A percentile compares a stretch with the other conserved stretches of the same genome.
These are phyloP conservation scores for Leptosomus discolor DNA, from an alignment of 2,113 vertebrate species.

Conservation along the genomic window DNA sequence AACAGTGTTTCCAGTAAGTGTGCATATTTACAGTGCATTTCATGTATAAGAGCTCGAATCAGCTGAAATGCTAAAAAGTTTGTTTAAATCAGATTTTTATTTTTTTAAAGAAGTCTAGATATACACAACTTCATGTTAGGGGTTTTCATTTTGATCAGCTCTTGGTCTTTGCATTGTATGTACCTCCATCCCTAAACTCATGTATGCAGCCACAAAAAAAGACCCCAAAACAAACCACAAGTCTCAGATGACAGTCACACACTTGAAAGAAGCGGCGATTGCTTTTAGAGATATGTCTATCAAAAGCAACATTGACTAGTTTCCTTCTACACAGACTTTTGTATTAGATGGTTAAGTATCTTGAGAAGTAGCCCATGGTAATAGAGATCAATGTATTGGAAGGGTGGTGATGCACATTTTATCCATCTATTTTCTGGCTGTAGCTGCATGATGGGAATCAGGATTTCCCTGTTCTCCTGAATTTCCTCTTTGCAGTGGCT, in stretches of 20 bases:
- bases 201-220: neutral
- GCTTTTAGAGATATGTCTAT: neutral
- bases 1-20: neutral
- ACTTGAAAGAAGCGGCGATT: neutral
- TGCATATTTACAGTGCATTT: neutral
- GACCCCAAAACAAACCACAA: rapidly evolving
- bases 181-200: neutral
- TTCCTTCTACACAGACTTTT: neutral
- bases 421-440: neutral
- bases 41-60: neutral
- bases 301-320: neutral
- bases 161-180: neutral
- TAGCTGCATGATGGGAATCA: neutral
- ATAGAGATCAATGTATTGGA: neutral
- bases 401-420: neutral
- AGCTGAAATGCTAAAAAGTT: neutral
- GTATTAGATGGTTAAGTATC: neutral
- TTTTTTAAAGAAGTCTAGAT: neutral
- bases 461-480: neutral
- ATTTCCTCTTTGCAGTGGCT: neutral
- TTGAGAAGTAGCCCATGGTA: neutral
- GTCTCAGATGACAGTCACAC: neutral
- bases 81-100: neutral
- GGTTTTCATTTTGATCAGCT: neutral
- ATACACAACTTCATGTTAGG: neutral